phyloP scores from a whole-genome alignment of 1,140 invertebrate species.

The Ditylenchus dipsaci region DNA sequence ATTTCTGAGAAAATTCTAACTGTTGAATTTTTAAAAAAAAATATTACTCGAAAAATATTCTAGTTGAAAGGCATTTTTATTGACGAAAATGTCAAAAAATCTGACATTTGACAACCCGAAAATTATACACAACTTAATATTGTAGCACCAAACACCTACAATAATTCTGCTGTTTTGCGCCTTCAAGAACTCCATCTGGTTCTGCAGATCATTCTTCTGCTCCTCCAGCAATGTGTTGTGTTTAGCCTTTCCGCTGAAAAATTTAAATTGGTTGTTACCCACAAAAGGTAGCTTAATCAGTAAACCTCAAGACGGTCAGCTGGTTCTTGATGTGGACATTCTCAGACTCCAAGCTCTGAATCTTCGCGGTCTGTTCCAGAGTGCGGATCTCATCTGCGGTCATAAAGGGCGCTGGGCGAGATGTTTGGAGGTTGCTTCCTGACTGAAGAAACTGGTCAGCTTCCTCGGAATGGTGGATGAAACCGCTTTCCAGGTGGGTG shows the following conservation, averaged over 20 bases:
- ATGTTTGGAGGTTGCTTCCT: neutral
- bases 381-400: constrained; percentile 21
- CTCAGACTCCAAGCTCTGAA: constrained; percentile 20
- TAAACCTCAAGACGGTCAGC: constrained; percentile 22
- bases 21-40: no score
- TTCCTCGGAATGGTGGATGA: constrained; percentile 7
- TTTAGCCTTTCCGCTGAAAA: constrained; percentile 22
- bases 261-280: neutral
- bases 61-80: no score
- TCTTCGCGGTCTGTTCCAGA: constrained; percentile 6
- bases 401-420: constrained; percentile 8
- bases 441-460: neutral
- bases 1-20: no score
- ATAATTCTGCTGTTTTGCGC: constrained; percentile 19
- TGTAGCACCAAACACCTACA: constrained; percentile 2
- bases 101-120: no score
- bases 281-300: constrained; percentile 2
- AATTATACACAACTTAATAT: no score
- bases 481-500: neutral
- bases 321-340: constrained; percentile 21
- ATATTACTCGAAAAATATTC: no score
- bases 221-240: constrained; percentile 21
- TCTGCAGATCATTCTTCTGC: constrained; percentile 22
- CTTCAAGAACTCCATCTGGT: constrained; percentile 12
- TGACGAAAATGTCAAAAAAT: no score